Conservation (phyloP, 2,888 invertebrate genomes). For the Sepiola atlantica region DNA sequence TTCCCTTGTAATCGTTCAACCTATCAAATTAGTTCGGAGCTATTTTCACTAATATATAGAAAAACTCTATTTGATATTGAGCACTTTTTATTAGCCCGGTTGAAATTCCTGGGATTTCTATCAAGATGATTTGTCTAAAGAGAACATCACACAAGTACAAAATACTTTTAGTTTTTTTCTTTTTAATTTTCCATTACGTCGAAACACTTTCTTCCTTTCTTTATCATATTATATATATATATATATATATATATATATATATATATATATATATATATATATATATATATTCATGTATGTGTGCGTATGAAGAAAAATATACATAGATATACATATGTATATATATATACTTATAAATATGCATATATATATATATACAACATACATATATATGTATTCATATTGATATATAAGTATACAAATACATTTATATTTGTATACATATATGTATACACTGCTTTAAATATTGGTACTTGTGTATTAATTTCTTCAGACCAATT, state of each 20-base stretch:
- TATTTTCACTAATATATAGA: too few relatives aligned
- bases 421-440: background rate
- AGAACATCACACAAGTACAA: too few relatives aligned
- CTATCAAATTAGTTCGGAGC: too few relatives aligned
- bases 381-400: background rate
- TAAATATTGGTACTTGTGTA: background rate
- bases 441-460: too few relatives aligned
- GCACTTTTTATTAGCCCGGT: too few relatives aligned
- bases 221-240: background rate
- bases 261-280: constrained; percentile 37
- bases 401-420: background rate
- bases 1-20: too few relatives aligned
- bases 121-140: too few relatives aligned
- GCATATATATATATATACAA: background rate
- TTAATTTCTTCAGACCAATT: background rate
- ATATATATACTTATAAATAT: constrained; percentile 48
- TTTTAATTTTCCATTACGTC: too few relatives aligned
- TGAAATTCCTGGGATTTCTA: too few relatives aligned
- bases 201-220: too few relatives aligned
- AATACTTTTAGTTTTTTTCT: too few relatives aligned
- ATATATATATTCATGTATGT: constrained; percentile 47
- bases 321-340: background rate
- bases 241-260: constrained; percentile 32
- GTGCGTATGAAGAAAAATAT: constrained; percentile 48
- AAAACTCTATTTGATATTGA: background rate